Percentiles rank a stretch among this genome's conserved stretches.
phyloP scores from a whole-genome alignment of 2,113 vertebrate species.

The Scytalopus superciliaris region DNA sequence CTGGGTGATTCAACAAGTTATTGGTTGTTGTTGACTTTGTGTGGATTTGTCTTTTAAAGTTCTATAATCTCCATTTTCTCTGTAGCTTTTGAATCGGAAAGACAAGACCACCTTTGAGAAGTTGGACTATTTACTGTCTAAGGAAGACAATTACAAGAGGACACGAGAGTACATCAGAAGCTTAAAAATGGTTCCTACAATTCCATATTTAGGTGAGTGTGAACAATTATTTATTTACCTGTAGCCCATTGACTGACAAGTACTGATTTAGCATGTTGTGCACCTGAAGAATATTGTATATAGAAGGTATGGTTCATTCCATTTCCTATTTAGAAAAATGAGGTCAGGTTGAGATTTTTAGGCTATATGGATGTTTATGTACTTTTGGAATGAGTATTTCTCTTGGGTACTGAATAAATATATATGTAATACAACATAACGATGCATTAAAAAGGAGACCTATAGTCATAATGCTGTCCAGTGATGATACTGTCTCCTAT shows the following conservation, averaged over 20 bases:
- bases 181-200: conserved; percentile 91
- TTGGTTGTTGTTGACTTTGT: neutral
- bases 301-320: neutral
- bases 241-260: neutral
- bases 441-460: neutral
- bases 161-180: conserved; percentile 91
- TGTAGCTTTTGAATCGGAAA: conserved; percentile 90
- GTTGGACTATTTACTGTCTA: conserved; percentile 90
- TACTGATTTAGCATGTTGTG: neutral
- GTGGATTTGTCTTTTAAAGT: neutral
- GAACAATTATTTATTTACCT: neutral
- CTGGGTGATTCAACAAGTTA: neutral
- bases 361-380: neutral
- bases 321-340: neutral
- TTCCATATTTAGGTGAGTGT: conserved; percentile 91
- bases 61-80: neutral
- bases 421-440: accelerated
- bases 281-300: neutral
- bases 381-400: neutral
- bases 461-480: neutral
- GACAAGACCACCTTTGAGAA: conserved; percentile 94
- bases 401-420: neutral
- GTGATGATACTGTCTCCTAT: neutral
- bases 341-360: neutral
- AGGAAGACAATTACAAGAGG: conserved; percentile 93